A percentile compares a stretch with the other conserved stretches of the same genome.
phyloP scores from a whole-genome alignment of 2,797 vertebrate species.

The Betta splendens region DNA sequence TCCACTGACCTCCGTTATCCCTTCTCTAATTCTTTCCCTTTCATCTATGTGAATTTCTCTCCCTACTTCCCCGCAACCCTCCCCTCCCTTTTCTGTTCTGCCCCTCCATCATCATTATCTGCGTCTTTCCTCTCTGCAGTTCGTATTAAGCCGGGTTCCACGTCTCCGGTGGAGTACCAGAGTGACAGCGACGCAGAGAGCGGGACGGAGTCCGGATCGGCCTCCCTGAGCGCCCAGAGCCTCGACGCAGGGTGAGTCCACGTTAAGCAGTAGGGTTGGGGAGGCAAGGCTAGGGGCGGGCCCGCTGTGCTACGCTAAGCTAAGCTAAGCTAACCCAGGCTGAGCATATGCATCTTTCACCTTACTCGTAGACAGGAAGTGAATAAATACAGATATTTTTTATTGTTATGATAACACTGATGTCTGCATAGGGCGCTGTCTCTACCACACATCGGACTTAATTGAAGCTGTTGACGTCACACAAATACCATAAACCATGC shows the following conservation, averaged over 20 bases:
- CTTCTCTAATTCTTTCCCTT: not conserved
- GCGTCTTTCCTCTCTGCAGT: constrained; percentile 70
- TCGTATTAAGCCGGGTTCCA: constrained; percentile 89
- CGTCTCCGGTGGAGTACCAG: constrained; percentile 90
- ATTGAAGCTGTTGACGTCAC: not conserved
- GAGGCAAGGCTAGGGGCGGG: no score
- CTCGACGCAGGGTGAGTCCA: constrained; percentile 75
- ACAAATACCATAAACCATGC: not conserved
- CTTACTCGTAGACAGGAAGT: not conserved
- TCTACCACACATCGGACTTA: not conserved
- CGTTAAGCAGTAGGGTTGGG: no score
- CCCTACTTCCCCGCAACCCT: not conserved
- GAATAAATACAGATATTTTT: not conserved
- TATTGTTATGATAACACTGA: not conserved
- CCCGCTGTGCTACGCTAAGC: constrained; percentile 3
- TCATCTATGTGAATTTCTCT: not conserved
- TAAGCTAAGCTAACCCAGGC: not conserved
- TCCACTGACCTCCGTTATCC: not conserved
- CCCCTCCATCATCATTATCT: not conserved
- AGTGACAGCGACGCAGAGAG: constrained; percentile 93
- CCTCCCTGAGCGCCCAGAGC: constrained; percentile 80
- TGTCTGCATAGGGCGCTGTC: no score
- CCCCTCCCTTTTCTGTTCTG: not conserved
- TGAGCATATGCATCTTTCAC: not conserved
- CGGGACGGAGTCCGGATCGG: constrained; percentile 85